Percentiles rank a stretch among this genome's conserved stretches.
Evolutionary conservation across 2,888 invertebrate genomes (phyloP).

Genomic region (Desoria tigrina): DNA sequence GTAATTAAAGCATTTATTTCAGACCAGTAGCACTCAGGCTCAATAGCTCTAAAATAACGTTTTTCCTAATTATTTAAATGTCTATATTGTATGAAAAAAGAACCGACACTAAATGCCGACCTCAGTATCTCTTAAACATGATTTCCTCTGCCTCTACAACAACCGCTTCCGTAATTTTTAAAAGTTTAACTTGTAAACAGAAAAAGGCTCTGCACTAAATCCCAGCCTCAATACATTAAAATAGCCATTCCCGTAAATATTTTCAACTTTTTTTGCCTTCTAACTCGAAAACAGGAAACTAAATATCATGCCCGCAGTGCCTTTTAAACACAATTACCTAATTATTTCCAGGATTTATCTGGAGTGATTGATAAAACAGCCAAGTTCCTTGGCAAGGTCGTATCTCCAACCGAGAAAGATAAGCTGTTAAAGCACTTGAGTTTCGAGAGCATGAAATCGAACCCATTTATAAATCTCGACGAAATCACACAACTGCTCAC

Average conservation of each 20-base stretch:
- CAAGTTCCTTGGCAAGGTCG: conserved; percentile 67
- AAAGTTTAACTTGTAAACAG: too few relatives aligned
- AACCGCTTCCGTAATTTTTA: too few relatives aligned
- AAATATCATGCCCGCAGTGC: too few relatives aligned
- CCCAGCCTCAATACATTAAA: too few relatives aligned
- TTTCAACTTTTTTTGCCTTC: too few relatives aligned
- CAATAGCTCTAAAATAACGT: not conserved
- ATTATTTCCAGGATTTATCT: conserved; percentile 67
- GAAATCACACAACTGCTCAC: conserved; percentile 6
- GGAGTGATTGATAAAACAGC: conserved; percentile 70
- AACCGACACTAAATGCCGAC: not conserved
- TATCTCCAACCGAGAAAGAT: conserved; percentile 68
- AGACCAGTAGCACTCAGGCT: not conserved
- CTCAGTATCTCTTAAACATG: too few relatives aligned
- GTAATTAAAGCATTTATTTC: conserved; percentile 52
- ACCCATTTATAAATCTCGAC: conserved; percentile 74
- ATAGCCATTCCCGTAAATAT: too few relatives aligned
- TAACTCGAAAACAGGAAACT: too few relatives aligned
- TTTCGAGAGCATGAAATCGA: conserved; percentile 78
- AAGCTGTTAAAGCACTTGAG: conserved; percentile 71
- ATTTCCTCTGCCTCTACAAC: too few relatives aligned
- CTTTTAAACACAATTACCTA: too few relatives aligned
- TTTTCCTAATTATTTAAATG: not conserved
- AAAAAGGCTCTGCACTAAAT: too few relatives aligned
- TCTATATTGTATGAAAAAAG: too few relatives aligned